Percentiles rank a stretch among this genome's conserved stretches.
Conservation (phyloP, 2,797 vertebrate genomes). For the Cryptoblepharus egeriae region DNA sequence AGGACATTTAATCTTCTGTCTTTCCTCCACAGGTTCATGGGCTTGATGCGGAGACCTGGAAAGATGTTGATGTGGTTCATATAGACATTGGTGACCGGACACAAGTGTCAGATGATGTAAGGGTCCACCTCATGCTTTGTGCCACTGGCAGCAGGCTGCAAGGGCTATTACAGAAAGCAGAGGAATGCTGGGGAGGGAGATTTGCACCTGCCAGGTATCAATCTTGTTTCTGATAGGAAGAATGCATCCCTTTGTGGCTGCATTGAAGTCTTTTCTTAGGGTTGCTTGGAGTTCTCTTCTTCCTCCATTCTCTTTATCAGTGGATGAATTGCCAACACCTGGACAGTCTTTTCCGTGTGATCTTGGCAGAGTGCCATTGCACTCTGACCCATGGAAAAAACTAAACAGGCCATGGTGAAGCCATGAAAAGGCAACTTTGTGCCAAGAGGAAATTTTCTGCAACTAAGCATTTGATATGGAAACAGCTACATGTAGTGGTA, state of each 20-base stretch:
- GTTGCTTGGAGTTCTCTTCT: too few species aligned
- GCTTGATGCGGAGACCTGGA: conserved; percentile 68
- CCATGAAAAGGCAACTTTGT: too few species aligned
- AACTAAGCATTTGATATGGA: too few species aligned
- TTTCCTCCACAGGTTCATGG: conserved; percentile 59
- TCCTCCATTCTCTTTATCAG: too few species aligned
- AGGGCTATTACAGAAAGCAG: background rate
- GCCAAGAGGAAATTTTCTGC: too few species aligned
- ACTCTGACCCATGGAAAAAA: background rate
- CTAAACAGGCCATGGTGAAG: background rate
- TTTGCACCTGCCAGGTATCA: too few species aligned
- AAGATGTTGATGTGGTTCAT: conserved; percentile 68
- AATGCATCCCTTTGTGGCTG: background rate
- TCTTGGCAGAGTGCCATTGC: background rate
- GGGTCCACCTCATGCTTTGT: background rate
- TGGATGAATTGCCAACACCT: too few species aligned
- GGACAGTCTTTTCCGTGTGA: too few species aligned
- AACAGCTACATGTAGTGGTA: too few species aligned
- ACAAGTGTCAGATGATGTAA: conserved; percentile 68
- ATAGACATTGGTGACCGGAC: conserved; percentile 69
- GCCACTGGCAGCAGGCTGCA: background rate
- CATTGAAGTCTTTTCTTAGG: too few species aligned
- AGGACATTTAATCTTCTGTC: background rate
- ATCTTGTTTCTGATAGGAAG: background rate
- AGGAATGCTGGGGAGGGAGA: background rate